Evolutionary conservation across 2,113 vertebrate genomes (phyloP).

Genomic region (Terrapene triunguis): DNA sequence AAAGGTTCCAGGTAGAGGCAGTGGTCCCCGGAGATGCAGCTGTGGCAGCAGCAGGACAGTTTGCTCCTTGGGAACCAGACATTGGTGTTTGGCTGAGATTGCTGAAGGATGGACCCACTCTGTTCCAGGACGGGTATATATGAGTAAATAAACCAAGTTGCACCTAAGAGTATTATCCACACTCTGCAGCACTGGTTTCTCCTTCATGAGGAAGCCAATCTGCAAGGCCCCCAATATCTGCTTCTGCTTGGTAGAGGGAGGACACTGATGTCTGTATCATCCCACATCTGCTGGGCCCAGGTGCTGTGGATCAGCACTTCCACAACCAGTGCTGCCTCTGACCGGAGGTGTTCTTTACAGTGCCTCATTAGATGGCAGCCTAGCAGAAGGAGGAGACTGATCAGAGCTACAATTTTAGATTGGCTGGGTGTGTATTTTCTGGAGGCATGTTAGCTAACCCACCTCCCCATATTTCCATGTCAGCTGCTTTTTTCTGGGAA

Average conservation of each 20-base stretch:
- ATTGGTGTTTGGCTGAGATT: neutral
- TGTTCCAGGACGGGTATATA: neutral
- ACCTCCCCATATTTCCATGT: conserved; percentile 54
- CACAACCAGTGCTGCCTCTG: neutral
- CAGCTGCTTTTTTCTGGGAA: conserved; percentile 57
- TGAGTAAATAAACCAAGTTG: neutral
- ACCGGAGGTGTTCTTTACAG: conserved; percentile 34
- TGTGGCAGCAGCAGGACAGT: neutral
- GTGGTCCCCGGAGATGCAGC: neutral
- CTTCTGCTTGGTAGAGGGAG: neutral
- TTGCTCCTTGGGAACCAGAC: neutral
- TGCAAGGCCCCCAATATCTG: neutral
- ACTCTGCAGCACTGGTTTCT: neutral
- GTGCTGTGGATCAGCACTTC: conserved; percentile 5
- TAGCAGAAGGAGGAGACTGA: conserved; percentile 49
- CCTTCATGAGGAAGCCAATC: neutral
- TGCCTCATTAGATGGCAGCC: conserved; percentile 43
- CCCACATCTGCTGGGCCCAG: neutral
- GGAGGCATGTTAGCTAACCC: conserved; percentile 64
- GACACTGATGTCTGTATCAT: neutral
- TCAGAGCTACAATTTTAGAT: conserved; percentile 61
- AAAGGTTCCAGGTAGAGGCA: neutral
- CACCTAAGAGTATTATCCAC: neutral
- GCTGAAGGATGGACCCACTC: neutral
- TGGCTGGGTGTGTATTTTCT: conserved; percentile 65